Base-by-base conservation (phyloP, 2,113 vertebrate genomes). In the Planiliza haematocheilus region DNA sequence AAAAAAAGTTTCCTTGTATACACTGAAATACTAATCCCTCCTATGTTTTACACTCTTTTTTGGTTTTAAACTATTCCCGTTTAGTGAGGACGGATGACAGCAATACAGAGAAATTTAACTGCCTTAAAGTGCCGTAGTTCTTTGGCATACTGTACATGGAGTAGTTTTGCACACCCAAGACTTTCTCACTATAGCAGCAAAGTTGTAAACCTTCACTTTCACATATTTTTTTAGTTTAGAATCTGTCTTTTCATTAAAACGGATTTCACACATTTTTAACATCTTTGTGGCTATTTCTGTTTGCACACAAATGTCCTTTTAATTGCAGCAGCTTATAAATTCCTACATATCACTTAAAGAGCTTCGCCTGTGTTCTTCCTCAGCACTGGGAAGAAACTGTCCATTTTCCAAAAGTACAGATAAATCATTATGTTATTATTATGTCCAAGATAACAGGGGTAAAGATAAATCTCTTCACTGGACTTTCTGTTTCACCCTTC, bases 401-500 rank as follows among this genome's bases (percentile, higher is more conserved):
- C 38, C 12, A 10, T 46, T 21, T 3, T 52, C 18, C 5, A 30
- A 30, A 30, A 30, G 24, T 30, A 30, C 24, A 30, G 24, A 49
- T 53, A 45, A 58, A 45, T 30, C 24, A 30, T 43, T 9, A 18
- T 3, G 1, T 20, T 38, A 50, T 62, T 62, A 46, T 53, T 3
- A 14, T 62, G 49, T 77, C 58, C 34, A 56, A 24, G 1, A 73
- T 13, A 20, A 36, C 10, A 21, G 30, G 62, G 78, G 72, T 63
- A 37, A 74, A 61, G 51, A 39, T 2, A 79, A 85, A 76, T 84
- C 67, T 70, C 50, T 76, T 78, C 45, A 73, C 24, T 59, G 76
- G 77, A 84, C 85, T 87, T 83, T 86, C 74, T 74, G 71, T 68
- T 64, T 74, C 43, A 21, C 12, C 21, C 48, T 36, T 39, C 41